These are phyloP conservation scores for Chorisops tibialis DNA, from an alignment of 2,888 invertebrate genomes.

Conservation along the genomic window DNA sequence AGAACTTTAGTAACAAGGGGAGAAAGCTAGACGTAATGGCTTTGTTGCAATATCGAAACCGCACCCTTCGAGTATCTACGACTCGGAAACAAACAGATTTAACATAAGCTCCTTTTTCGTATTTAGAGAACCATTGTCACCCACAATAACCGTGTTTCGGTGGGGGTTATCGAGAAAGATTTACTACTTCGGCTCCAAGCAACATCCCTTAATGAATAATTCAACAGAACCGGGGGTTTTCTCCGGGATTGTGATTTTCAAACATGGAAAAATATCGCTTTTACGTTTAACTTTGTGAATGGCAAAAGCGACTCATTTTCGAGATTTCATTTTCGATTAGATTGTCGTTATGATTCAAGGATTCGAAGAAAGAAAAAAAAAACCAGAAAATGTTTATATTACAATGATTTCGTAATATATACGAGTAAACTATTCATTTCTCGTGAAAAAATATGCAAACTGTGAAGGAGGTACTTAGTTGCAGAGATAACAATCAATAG, in stretches of 20 bases:
- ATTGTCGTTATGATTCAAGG: conserved; percentile 16
- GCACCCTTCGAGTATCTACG: not conserved
- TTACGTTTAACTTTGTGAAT: not conserved
- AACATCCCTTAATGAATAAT: conserved; percentile 22
- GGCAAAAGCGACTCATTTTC: conserved; percentile 20
- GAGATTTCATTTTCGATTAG: conserved; percentile 24
- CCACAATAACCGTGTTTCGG: conserved; percentile 6
- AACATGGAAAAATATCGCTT: conserved; percentile 9
- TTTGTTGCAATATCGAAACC: conserved; percentile 5
- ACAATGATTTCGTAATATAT: conserved; percentile 14
- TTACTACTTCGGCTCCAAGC: not conserved
- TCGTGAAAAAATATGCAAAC: too few relatives aligned
- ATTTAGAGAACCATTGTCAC: conserved; percentile 23
- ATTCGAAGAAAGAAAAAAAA: not conserved
- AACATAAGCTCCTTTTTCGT: conserved; percentile 23
- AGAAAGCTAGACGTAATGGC: not conserved
- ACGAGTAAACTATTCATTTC: too few relatives aligned
- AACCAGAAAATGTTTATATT: conserved; percentile 8
- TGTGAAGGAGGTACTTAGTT: too few relatives aligned
- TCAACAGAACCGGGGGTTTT: conserved; percentile 13
- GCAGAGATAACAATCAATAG: too few relatives aligned
- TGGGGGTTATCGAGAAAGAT: not conserved
- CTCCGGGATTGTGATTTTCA: conserved; percentile 1
- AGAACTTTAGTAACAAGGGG: not conserved
- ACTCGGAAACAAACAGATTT: conserved; percentile 21